Evolutionary conservation across 1,140 invertebrate genomes (phyloP).

Genomic region (Papilio dardanus): DNA sequence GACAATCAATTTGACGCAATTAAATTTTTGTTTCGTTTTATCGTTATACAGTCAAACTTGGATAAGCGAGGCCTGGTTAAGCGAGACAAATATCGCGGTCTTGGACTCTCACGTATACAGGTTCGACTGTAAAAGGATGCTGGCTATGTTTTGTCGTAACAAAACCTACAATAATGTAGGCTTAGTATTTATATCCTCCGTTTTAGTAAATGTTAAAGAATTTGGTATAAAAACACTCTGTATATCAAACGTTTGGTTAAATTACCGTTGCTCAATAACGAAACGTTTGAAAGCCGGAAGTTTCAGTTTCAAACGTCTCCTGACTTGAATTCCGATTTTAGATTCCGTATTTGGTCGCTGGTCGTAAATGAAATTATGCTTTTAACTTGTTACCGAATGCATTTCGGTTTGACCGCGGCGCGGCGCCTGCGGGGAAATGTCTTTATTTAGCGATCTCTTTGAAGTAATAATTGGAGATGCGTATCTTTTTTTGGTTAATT

Average conservation of each 20-base stretch:
- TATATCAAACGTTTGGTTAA: constrained; percentile 6
- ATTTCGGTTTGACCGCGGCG: constrained; percentile 7
- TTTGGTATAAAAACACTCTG: not conserved
- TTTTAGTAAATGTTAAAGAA: not conserved
- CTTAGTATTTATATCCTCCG: not conserved
- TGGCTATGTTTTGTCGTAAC: too few relatives aligned
- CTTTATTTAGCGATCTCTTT: constrained; percentile 29
- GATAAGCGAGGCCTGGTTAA: too few relatives aligned
- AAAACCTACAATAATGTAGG: too few relatives aligned
- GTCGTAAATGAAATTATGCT: constrained; percentile 33
- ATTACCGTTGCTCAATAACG: constrained; percentile 9
- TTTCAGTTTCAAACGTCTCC: constrained; percentile 29
- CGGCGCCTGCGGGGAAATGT: constrained; percentile 9
- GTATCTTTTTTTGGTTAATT: not conserved
- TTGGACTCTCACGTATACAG: too few relatives aligned
- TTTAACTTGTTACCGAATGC: constrained; percentile 27
- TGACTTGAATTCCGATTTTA: constrained; percentile 34
- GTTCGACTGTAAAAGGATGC: too few relatives aligned
- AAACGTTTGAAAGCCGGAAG: constrained; percentile 27
- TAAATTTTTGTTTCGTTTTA: not conserved
- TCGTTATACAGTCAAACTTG: too few relatives aligned
- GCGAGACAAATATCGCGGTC: too few relatives aligned
- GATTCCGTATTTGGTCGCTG: constrained; percentile 23
- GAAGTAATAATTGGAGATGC: constrained; percentile 11
- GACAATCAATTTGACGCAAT: not conserved